Evolutionary conservation across 1,140 invertebrate genomes (phyloP).

Genomic region (Carposina sasakii): DNA sequence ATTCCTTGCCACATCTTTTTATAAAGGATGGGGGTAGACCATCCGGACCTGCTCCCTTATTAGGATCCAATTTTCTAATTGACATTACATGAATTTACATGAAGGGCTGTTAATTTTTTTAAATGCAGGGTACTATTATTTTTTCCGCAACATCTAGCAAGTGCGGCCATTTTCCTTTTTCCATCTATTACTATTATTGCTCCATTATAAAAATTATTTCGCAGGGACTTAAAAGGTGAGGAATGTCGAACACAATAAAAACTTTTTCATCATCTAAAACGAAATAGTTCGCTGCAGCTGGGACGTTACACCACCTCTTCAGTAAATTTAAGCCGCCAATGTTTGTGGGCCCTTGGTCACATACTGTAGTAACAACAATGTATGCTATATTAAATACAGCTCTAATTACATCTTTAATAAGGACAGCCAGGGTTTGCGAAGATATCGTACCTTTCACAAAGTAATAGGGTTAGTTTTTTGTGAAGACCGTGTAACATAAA

Average conservation of each 20-base stretch:
- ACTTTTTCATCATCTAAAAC: slow-evolving; percentile 12
- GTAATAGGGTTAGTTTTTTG: slow-evolving; percentile 16
- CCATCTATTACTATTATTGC: slow-evolving; percentile 11
- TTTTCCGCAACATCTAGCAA: slow-evolving; percentile 15
- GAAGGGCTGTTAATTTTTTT: slow-evolving; percentile 13
- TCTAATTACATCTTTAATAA: slow-evolving; percentile 16
- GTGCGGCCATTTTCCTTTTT: slow-evolving; percentile 17
- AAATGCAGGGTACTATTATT: slow-evolving; percentile 17
- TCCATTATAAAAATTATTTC: slow-evolving; percentile 16
- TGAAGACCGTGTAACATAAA: slow-evolving; percentile 14
- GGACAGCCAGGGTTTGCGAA: slow-evolving; percentile 7
- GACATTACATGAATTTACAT: slow-evolving; percentile 14
- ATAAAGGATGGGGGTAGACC: no score
- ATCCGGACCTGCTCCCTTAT: no score
- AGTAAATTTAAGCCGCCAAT: slow-evolving; percentile 14
- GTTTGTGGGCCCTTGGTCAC: slow-evolving; percentile 25
- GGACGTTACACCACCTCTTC: slow-evolving; percentile 6
- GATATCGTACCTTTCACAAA: slow-evolving; percentile 14
- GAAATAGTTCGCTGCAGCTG: slow-evolving; percentile 12
- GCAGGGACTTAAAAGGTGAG: slow-evolving; percentile 14
- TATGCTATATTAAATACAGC: slow-evolving; percentile 9
- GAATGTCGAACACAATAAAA: slow-evolving; percentile 14
- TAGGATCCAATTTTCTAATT: no score
- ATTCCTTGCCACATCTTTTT: no score
- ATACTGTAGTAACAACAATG: slow-evolving; percentile 19